phyloP scores from a whole-genome alignment of 2,888 invertebrate species.

The Fissipunctia ypsillon region DNA sequence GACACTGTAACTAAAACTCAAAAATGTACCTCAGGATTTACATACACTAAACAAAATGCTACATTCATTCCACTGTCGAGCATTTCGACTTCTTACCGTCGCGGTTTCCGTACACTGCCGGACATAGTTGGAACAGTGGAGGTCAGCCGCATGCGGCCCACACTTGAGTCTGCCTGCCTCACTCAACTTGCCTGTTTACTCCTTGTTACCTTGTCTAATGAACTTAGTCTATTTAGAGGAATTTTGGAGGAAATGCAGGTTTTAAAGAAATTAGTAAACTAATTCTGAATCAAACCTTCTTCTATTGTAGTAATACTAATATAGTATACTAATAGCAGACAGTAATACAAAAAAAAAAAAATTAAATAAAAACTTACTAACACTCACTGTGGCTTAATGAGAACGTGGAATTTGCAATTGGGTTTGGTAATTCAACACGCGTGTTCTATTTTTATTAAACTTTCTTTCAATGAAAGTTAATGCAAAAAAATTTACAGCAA shows the following conservation, averaged over 20 bases:
- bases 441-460: neutral
- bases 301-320: too few relatives aligned
- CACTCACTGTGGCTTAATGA: neutral
- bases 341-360: too few relatives aligned
- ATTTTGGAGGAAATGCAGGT: constrained; percentile 15
- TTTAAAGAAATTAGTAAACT: too few relatives aligned
- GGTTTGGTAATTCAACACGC: neutral
- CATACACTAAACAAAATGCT: constrained; percentile 32
- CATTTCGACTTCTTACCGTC: constrained; percentile 67
- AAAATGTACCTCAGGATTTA: constrained; percentile 8
- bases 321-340: too few relatives aligned
- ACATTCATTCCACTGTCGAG: constrained; percentile 50
- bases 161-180: constrained; percentile 52
- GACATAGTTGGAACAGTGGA: constrained; percentile 70
- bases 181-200: constrained; percentile 63
- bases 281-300: too few relatives aligned
- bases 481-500: neutral
- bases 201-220: constrained; percentile 71
- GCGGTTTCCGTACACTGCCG: constrained; percentile 69
- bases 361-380: too few relatives aligned
- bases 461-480: neutral
- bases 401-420: neutral
- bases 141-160: constrained; percentile 67
- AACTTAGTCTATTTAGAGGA: constrained; percentile 62
- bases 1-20: constrained; percentile 3